A percentile compares a stretch with the other conserved stretches of the same genome.
phyloP scores from a whole-genome alignment of 2,113 vertebrate species.

The Pteronura brasiliensis region DNA sequence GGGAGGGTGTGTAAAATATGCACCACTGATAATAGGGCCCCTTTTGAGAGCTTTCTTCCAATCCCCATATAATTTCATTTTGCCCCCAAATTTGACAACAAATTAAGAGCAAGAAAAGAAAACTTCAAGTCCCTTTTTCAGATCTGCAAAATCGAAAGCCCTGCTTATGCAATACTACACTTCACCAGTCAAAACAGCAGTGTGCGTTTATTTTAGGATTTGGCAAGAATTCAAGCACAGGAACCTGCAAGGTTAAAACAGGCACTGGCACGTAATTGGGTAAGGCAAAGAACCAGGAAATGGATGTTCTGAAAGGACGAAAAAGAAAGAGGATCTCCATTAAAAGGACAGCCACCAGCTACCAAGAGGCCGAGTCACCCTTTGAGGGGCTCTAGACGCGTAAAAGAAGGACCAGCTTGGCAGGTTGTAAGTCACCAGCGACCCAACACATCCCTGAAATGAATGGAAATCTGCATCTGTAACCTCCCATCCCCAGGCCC shows the following conservation, averaged over 20 bases:
- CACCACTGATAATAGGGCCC: neutral
- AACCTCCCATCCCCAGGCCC: neutral
- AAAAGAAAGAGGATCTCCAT: neutral
- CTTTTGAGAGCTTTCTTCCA: neutral
- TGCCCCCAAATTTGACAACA: neutral
- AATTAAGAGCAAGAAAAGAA: constrained; percentile 17
- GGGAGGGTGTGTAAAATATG: neutral
- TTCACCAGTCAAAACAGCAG: neutral
- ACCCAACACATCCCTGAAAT: neutral
- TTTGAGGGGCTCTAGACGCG: neutral
- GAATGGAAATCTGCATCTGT: neutral
- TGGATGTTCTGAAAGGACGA: neutral
- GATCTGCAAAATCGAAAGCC: neutral
- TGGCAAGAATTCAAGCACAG: neutral
- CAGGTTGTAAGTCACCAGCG: neutral
- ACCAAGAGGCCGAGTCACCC: neutral
- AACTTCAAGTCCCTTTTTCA: constrained; percentile 2
- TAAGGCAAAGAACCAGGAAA: neutral
- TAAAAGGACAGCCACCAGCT: neutral
- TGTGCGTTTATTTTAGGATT: neutral
- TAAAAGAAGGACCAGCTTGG: neutral
- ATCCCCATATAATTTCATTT: neutral
- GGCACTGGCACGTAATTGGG: neutral
- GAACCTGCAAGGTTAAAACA: neutral
- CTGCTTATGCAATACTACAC: neutral